phyloP scores from a whole-genome alignment of 2,888 invertebrate genomes.

The Volucella bombylans region DNA sequence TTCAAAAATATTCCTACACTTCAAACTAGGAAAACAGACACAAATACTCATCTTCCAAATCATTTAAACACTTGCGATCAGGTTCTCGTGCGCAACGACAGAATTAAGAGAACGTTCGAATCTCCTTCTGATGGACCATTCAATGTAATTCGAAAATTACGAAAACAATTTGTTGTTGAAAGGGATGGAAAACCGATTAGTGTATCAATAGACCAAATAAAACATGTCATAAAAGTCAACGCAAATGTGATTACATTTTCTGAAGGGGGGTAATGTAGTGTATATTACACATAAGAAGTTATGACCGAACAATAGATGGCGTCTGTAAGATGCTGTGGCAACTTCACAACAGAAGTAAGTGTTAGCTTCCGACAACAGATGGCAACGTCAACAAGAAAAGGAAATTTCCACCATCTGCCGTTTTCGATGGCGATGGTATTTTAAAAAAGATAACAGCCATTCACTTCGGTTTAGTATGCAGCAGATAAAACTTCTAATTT shows the following conservation, averaged over 20 bases:
- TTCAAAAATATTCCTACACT: conserved; percentile 2
- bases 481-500: too few species aligned
- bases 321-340: too few species aligned
- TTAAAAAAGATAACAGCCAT: too few species aligned
- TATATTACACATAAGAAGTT: too few species aligned
- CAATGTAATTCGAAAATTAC: neutral
- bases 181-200: neutral
- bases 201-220: neutral
- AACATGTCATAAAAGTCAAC: neutral
- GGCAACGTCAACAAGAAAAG: too few species aligned
- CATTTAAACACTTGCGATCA: conserved; percentile 13
- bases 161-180: neutral
- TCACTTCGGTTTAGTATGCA: too few species aligned
- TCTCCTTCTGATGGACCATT: conserved; percentile 1
- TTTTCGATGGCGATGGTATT: too few species aligned
- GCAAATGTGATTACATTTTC: neutral
- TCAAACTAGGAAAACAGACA: neutral
- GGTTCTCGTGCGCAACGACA: neutral
- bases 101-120: neutral
- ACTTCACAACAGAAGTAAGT: too few species aligned
- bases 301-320: too few species aligned
- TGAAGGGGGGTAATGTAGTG: neutral
- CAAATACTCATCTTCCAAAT: neutral
- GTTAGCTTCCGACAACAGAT: too few species aligned
- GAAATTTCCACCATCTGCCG: too few species aligned